phyloP scores from a whole-genome alignment of 2,113 vertebrate species.

The Australoheros scitulus region DNA sequence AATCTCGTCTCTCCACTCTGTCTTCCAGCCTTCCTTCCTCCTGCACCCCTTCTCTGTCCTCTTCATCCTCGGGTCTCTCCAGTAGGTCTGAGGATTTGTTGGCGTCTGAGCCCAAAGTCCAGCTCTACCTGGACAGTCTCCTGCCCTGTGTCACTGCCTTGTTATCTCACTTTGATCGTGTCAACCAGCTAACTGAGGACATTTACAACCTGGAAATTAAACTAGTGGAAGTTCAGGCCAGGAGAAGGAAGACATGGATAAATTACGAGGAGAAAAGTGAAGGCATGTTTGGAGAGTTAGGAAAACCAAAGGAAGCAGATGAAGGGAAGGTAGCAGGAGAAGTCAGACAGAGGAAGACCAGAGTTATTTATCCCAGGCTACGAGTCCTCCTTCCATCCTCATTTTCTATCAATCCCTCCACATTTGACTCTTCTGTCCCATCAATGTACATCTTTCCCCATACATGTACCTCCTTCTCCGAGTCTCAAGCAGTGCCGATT shows the following conservation, averaged over 20 bases:
- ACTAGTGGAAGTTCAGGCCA: constrained; percentile 66
- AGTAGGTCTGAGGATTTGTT: constrained; percentile 68
- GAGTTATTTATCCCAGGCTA: constrained; percentile 22
- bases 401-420: constrained; percentile 8
- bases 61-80: constrained; percentile 64
- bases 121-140: constrained; percentile 74
- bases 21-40: constrained; percentile 28
- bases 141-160: constrained; percentile 65
- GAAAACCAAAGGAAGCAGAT: constrained; percentile 3
- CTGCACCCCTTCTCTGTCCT: constrained; percentile 13
- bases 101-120: constrained; percentile 50
- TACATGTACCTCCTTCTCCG: constrained; percentile 64
- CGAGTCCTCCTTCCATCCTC: constrained; percentile 29
- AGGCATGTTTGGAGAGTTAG: not conserved
- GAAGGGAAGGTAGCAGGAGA: not conserved
- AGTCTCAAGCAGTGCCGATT: constrained; percentile 66
- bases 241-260: constrained; percentile 49
- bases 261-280: not conserved
- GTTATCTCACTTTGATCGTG: constrained; percentile 76
- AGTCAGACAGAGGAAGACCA: constrained; percentile 40
- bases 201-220: constrained; percentile 73
- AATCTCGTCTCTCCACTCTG: constrained; percentile 62
- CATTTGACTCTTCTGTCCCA: constrained; percentile 1
- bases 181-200: constrained; percentile 76
- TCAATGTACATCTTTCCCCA: constrained; percentile 15